Evolutionary conservation across 2,113 vertebrate genomes (phyloP), one percentile per base, ranked within the genome.

Genomic region (Sturnira hondurensis): DNA sequence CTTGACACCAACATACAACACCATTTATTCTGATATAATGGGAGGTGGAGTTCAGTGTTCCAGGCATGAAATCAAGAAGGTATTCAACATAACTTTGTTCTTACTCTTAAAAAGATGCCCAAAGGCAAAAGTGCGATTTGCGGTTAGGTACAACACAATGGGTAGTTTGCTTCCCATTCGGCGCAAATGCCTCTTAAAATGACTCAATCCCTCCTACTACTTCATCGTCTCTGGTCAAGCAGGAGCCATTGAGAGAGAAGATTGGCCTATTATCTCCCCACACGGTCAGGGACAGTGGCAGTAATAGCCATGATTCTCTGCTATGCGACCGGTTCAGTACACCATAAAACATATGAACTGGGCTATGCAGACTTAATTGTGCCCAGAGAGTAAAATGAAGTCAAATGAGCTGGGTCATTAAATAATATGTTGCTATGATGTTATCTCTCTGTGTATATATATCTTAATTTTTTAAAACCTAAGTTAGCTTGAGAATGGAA

Each of bases 71-170:
- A 76, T 95, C 56, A 96, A 93, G 78, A 63, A 56, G 38, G 22
- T 65, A 87, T 97, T 96, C 95, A 96, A 89, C 85, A 87, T 50
- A 91, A 91, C 63, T 95, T 93, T 96, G 43, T 80, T 96, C 83
- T 86, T 81, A 82, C 43, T 95, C 54, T 92, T 96, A 71, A 86
- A 90, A 97, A 96, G 71, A 93, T 91, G 70, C 92, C 86, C 78
- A 86, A 96, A 97, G 96, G 91, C 95, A 89, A 89, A 96, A 97
- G 82, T 94, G 82, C 41, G 95, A 96, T 95, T 96, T 95, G 76
- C 94, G 96, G 94, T 94, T 81, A 94, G 95, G 88, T 52, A 84
- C 50, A 71, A 65, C 82, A 96, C 85, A 91, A 95, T 61, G 94
- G 95, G 93, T 77, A 91, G 92, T 81, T 91, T 89, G 43, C 86